Evolutionary conservation across 2,113 vertebrate genomes (phyloP).

Genomic region (Onychostoma macrolepis): DNA sequence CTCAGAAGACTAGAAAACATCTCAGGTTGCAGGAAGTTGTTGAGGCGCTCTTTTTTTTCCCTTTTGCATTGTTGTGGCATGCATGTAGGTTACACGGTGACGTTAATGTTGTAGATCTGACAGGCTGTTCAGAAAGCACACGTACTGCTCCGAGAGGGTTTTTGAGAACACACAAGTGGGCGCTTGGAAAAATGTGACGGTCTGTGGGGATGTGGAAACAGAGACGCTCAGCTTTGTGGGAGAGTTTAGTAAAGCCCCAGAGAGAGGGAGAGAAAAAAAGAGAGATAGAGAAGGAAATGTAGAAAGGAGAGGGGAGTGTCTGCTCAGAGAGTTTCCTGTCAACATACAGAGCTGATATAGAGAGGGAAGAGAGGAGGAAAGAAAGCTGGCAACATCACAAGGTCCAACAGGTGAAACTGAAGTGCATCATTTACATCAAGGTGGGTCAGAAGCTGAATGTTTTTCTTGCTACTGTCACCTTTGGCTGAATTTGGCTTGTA

Average conservation of each 20-base stretch:
- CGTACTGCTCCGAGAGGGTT: constrained; percentile 38
- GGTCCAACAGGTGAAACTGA: background rate
- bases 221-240: constrained; percentile 29
- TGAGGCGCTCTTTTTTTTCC: constrained; percentile 1
- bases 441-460: background rate
- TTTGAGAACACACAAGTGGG: constrained; percentile 19
- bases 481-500: background rate
- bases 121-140: constrained; percentile 58
- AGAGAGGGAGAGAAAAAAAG: background rate
- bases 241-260: constrained; percentile 36
- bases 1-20: constrained; percentile 5
- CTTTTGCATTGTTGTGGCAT: constrained; percentile 62
- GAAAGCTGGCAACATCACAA: background rate
- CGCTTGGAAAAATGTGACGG: constrained; percentile 12
- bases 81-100: constrained; percentile 46
- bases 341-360: background rate
- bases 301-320: constrained; percentile 31
- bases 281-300: constrained; percentile 26
- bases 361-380: constrained; percentile 17
- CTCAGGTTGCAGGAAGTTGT: constrained; percentile 51
- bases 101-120: constrained; percentile 46
- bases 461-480: background rate
- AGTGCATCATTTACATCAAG: background rate
- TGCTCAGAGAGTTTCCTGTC: constrained; percentile 13
- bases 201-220: constrained; percentile 38